Base-by-base conservation (phyloP, 2,797 vertebrate species). In the Furcifer pardalis region DNA sequence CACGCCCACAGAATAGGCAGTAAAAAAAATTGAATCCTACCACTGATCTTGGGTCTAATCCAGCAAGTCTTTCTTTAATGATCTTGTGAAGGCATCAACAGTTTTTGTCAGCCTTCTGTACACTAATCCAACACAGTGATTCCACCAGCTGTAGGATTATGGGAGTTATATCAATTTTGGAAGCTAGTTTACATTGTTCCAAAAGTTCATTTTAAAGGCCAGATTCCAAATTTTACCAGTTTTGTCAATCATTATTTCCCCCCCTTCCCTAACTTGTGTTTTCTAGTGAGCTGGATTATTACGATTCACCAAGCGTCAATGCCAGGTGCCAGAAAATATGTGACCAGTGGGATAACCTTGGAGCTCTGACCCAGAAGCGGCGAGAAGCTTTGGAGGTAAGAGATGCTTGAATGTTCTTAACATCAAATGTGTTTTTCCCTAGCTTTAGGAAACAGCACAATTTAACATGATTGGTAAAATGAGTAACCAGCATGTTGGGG, bases 251-350 rank as follows among this genome's bases (percentile, higher is more conserved):
- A 65, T 65, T 25, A 81, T 27, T 84, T 89, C 87, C 40, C 13
- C 40, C 37, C 40, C 17, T 6, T 40, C 81, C 40, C 2, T 21
- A 72, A 63, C 42, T 44, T 52, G 25, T 5, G 49, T 56, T 91
- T 87, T 71, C 7, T 89, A 99, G 98, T 91, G 98, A 99, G 97
- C 95, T 99, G 97, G 98, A 99, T 94, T 99, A 99, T 94, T 99
- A 99, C 0, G 98, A 99, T 95, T 99, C 98, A 87, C 98, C 98
- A 84, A 99, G 97, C 92, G 98, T 99, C 89, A 99, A 99, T 75
- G 97, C 97, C 92, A 97, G 98, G 93, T 99, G 98, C 95, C 98
- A 99, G 96, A 96, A 96, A 94, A 99, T 99, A 93, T 99, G 98
- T 93, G 98, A 99, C 94, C 97, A 99, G 92, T 99, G 98, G 98